Evolutionary conservation across 30 jellyfish, hydroid and myxozoan species (phyloP).

Genomic region (Phacellophora camtschatica): DNA sequence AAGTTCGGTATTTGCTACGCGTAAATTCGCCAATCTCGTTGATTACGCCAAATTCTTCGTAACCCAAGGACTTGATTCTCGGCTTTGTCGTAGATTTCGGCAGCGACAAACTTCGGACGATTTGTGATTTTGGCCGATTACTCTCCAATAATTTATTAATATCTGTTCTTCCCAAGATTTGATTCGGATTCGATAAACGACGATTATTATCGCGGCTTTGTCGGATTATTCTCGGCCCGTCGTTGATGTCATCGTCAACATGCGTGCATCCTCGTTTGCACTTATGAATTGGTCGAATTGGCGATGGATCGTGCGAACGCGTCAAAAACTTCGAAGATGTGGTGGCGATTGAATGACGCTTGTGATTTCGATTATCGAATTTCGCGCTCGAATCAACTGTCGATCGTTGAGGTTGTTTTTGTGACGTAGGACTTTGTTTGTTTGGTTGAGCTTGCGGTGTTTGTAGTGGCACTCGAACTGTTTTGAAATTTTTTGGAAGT

Average conservation of each 20-base stretch:
- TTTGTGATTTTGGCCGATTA: slow-evolving; percentile 46
- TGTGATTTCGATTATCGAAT: slow-evolving; percentile 3
- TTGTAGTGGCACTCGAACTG: slow-evolving; percentile 58
- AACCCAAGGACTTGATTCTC: slow-evolving; percentile 51
- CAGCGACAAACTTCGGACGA: slow-evolving; percentile 25
- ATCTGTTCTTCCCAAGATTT: slow-evolving; percentile 62
- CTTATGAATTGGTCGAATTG: slow-evolving; percentile 7
- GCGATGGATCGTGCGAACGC: slow-evolving; percentile 37
- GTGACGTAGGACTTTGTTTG: neutral
- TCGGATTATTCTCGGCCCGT: slow-evolving; percentile 45
- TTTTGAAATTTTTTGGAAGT: slow-evolving; percentile 57
- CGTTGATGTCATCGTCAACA: slow-evolving; percentile 37
- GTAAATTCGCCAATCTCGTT: slow-evolving; percentile 34
- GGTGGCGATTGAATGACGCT: slow-evolving; percentile 21
- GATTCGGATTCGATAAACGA: slow-evolving; percentile 62
- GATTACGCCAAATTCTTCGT: slow-evolving; percentile 47
- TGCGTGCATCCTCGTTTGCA: slow-evolving; percentile 47
- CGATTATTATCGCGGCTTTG: slow-evolving; percentile 35
- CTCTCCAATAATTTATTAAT: slow-evolving; percentile 13
- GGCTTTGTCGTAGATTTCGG: slow-evolving; percentile 52
- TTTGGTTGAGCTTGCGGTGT: slow-evolving; percentile 9
- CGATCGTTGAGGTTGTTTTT: neutral
- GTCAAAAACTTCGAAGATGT: neutral
- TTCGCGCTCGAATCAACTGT: neutral
- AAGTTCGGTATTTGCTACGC: slow-evolving; percentile 29